phyloP scores from a whole-genome alignment of 2,888 invertebrate genomes.

The Erebia palarica region DNA sequence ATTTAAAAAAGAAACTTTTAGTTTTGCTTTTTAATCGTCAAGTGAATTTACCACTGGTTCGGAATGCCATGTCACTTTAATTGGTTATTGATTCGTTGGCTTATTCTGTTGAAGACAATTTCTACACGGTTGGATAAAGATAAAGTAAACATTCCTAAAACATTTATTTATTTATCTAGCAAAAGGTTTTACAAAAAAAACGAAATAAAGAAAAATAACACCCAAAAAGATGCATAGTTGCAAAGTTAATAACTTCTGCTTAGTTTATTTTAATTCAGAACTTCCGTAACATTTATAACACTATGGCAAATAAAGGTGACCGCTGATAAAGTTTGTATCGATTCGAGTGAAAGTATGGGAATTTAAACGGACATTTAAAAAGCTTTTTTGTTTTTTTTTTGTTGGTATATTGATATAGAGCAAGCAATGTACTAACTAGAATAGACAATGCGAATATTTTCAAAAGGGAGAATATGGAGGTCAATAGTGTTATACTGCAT shows the following conservation, averaged over 20 bases:
- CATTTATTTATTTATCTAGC: background rate
- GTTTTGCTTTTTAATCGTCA: too few relatives aligned
- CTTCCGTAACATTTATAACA: background rate
- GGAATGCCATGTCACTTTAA: too few relatives aligned
- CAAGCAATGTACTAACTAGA: background rate
- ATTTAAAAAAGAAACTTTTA: too few relatives aligned
- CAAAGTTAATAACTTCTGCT: too few relatives aligned
- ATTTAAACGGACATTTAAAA: background rate
- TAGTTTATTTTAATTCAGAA: background rate
- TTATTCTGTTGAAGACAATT: too few relatives aligned
- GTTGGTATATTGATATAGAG: slow-evolving; percentile 3
- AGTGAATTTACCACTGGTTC: too few relatives aligned
- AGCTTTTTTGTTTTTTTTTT: background rate
- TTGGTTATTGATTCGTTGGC: too few relatives aligned
- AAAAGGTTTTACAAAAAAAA: background rate
- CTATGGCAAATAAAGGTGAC: slow-evolving; percentile 15
- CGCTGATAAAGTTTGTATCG: background rate
- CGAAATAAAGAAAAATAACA: background rate
- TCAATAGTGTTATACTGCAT: background rate
- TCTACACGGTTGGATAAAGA: too few relatives aligned
- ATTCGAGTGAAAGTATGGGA: background rate
- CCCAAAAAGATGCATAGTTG: too few relatives aligned
- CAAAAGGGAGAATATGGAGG: background rate
- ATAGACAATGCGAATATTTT: background rate
- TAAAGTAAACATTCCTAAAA: background rate